Evolutionary conservation across 2,797 vertebrate genomes (phyloP), one percentile per base, ranked within the genome.

Genomic region (Pipistrellus pipistrellus): DNA sequence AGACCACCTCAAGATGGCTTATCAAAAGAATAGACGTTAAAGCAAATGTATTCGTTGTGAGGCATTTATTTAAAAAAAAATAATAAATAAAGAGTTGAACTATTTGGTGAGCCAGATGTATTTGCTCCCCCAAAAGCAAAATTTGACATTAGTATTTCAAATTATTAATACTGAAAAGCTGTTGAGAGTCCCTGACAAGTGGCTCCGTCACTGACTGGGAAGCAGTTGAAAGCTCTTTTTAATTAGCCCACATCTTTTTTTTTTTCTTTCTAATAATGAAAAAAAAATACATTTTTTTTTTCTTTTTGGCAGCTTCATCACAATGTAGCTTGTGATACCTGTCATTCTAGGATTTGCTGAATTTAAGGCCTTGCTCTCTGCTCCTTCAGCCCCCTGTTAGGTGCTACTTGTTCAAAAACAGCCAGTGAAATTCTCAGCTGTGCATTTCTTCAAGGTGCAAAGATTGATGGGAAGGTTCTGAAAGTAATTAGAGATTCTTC

Each of bases 41-140:
- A 96, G 96, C 95, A 89, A 97, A 98, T 98, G 98, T 98, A 98
- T 98, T 98, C 98, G 98, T 98, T 97, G 97, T 97, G 93, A 55
- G 44, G 44, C 44, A 55, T 55, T 55, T 82, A 86, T 96, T 14
- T 15, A 25, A 32, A 76, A 23, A 53, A 32, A 23, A 92, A 96
- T 44, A 44, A 44, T 44, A 27, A 80, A 69, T 89, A 91, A 96
- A 92, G 83, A 88, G 62, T 89, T 81, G 92, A 92, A 80, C 80
- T 81, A 35, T 85, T 76, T 64, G 48, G 32, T 64, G 88, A 96
- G 51, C 73, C 76, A 71, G 88, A 89, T 96, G 69, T 23, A 83
- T 95, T 95, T 95, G 88, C 35, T 66, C 55, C 32, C 87, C 85
- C 21, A 32, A 85, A 97, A 89, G 89, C 18, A 6, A 38, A 89